phyloP scores from a whole-genome alignment of 2,888 invertebrate species.

The Anarsia innoxiella region DNA sequence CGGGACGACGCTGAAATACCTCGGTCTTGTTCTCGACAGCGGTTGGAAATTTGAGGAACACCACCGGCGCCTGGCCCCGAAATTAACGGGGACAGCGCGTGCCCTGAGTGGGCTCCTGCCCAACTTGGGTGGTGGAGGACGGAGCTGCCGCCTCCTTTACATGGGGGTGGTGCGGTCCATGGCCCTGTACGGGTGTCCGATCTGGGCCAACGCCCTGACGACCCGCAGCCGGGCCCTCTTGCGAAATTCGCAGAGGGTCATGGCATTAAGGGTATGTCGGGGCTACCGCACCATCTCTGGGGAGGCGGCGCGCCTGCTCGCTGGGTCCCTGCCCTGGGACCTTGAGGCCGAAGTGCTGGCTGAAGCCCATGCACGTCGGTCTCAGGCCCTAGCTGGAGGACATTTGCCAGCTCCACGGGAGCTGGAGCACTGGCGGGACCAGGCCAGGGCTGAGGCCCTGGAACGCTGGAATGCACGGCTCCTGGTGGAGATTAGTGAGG shows the following conservation, averaged over 20 bases:
- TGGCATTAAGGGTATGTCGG: constrained; percentile 3
- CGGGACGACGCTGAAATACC: constrained; percentile 7
- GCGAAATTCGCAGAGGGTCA: not conserved
- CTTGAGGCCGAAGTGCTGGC: constrained; percentile 15
- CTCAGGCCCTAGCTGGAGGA: not conserved
- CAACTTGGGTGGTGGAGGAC: not conserved
- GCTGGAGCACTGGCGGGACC: not conserved
- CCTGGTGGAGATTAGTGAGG: not conserved
- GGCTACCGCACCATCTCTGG: constrained; percentile 14
- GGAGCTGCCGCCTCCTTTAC: constrained; percentile 7
- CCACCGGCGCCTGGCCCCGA: not conserved
- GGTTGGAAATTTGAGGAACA: constrained; percentile 6
- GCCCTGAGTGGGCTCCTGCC: not conserved
- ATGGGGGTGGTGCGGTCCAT: constrained; percentile 9
- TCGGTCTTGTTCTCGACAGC: constrained; percentile 13
- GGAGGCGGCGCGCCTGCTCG: constrained; percentile 14
- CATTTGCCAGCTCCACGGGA: not conserved
- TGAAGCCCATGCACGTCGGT: constrained; percentile 10
- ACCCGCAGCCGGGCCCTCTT: too few relatives aligned
- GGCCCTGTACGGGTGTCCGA: constrained; percentile 1
- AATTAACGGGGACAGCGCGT: not conserved
- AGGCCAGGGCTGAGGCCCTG: constrained; percentile 2
- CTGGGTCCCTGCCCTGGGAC: too few relatives aligned
- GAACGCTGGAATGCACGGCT: not conserved
- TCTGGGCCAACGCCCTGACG: too few relatives aligned